Evolutionary conservation across 2,888 invertebrate genomes (phyloP), one percentile per base, ranked within the genome.

Genomic region (Archips xylosteana): DNA sequence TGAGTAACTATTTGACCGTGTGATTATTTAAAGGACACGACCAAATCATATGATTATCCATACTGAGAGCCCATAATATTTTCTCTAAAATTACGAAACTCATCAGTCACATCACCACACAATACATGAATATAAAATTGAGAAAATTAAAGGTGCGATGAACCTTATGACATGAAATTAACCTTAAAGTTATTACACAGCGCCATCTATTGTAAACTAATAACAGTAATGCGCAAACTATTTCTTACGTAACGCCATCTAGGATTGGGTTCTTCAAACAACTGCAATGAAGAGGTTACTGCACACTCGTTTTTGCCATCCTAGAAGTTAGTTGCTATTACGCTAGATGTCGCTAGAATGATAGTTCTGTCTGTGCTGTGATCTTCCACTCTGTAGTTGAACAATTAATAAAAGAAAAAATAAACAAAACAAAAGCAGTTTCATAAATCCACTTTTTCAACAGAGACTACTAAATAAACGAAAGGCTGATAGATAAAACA

Each of bases 381-480:
- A 39, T 5, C 6, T 6, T 39, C 5, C 39, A 39, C 39, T 39
- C 39, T 3, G 39, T 13, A 49, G n/a, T 12, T 13, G 3, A 49
- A n/a, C 1, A 49, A n/a, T n/a, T n/a, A n/a, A n/a, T 49, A 49
- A 70, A 89, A 86, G 39, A 87, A 80, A 69, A 8, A 45, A 10
- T 45, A 45, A 45, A 9, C 9, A 45, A 45, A 45, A 49, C 13
- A 49, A 49, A 49, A n/a, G 49, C 13, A 45, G 45, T 45, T 45
- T 45, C 12, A 10, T 10, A 45, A 45, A 12, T 3, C 45, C 10
- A 1, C 12, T 45, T 45, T 13, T 49, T 49, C 13, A 13, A 13
- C 5, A 9, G 45, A 45, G 10, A 45, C 3, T 5, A n/a, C 3
- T 12, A 45, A 10, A 9, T 9, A 45, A 1, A 45, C 3, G 10